Evolutionary conservation across 2,113 vertebrate genomes (phyloP).

Genomic region (Alethe diademata): DNA sequence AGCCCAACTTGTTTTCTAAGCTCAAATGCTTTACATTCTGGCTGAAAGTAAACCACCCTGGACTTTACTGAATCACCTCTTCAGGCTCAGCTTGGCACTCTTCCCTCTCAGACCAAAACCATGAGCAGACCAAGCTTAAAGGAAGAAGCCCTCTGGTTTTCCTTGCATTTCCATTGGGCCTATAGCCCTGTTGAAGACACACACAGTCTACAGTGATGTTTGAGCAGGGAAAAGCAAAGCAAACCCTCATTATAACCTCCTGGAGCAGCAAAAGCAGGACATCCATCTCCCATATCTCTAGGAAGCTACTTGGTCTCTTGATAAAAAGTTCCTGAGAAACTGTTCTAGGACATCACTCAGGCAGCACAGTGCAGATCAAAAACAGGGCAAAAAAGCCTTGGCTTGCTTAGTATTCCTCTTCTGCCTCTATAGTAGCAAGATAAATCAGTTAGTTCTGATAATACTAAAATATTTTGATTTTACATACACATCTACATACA

Average conservation of each 20-base stretch:
- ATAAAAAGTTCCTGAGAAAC: neutral
- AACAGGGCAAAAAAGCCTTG: neutral
- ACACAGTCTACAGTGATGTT: neutral
- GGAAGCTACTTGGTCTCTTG: neutral
- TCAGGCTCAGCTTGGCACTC: neutral
- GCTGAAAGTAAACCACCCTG: neutral
- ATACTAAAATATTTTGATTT: neutral
- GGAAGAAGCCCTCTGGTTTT: neutral
- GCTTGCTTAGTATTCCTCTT: neutral
- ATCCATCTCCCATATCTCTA: accelerated
- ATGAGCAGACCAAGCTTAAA: neutral
- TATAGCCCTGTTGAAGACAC: neutral
- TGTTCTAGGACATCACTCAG: neutral
- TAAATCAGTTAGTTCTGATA: neutral
- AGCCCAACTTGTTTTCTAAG: neutral
- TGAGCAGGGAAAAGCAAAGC: neutral
- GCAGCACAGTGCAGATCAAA: neutral
- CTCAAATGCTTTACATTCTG: neutral
- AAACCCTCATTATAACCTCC: neutral
- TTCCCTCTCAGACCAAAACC: neutral
- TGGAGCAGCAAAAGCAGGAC: neutral
- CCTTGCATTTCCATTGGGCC: neutral
- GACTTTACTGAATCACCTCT: neutral
- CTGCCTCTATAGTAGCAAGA: neutral
- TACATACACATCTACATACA: too few species aligned